Percentiles rank a stretch among this genome's conserved stretches.
Conservation (phyloP, 2,113 vertebrate species). For the Lycaon pictus region DNA sequence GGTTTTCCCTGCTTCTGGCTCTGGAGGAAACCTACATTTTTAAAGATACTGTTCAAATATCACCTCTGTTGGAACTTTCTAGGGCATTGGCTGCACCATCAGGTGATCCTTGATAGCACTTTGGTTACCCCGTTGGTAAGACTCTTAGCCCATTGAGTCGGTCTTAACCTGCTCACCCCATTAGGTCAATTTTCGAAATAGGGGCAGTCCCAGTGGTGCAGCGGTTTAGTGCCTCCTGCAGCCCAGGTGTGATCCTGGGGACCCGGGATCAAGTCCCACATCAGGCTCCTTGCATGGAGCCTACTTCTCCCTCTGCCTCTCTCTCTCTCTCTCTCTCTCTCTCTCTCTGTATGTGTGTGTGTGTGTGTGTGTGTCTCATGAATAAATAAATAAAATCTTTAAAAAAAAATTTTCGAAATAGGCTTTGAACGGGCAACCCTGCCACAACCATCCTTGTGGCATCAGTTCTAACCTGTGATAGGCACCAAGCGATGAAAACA, state of each 20-base stretch:
- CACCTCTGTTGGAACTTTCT: not conserved
- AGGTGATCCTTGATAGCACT: not conserved
- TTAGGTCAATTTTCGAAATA: not conserved
- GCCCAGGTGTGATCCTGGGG: no score
- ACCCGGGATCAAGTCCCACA: no score
- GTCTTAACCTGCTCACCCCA: not conserved
- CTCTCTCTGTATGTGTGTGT: no score
- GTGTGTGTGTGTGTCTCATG: no score
- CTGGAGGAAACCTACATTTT: not conserved
- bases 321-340: no score
- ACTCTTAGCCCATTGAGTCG: not conserved
- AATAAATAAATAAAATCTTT: no score
- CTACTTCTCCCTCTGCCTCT: no score
- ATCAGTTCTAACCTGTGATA: not conserved
- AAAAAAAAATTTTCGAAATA: not conserved
- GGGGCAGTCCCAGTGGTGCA: no score
- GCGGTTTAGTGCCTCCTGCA: no score
- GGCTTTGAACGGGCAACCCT: not conserved
- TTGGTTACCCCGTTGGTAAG: not conserved
- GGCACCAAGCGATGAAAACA: not conserved
- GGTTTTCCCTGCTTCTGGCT: not conserved
- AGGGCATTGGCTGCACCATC: not conserved
- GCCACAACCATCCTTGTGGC: not conserved
- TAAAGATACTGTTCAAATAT: not conserved
- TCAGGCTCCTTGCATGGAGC: no score